Base-by-base conservation (phyloP, 2,888 invertebrate species). In the Agrilus mali region DNA sequence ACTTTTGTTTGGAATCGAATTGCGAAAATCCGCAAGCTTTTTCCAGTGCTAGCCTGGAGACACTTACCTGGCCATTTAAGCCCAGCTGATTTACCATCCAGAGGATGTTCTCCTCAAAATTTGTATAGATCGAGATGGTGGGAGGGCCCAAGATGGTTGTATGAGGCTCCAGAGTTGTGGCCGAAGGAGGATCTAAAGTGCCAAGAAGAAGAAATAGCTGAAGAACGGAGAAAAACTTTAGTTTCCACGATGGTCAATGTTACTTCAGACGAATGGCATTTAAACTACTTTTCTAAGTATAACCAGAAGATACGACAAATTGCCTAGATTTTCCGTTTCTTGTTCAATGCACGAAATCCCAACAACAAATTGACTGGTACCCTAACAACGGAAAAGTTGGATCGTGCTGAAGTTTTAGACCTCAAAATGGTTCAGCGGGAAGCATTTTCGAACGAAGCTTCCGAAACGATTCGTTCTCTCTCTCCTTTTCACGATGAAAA, bases 111-210 rank as follows among this genome's bases (percentile, higher is more conserved):
- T 17, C 44, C 52, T 6, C 54, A 7, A 44, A 55, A 20, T 48
- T n/a, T n/a, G n/a, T n/a, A n/a, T n/a, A n/a, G n/a, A n/a, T n/a
- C 51, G 3, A 41, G 41, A 50, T 60, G 59, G 59, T 61, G 55
- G 59, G 48, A 53, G 48, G 58, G 58, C 7, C 58, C 59, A 7
- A 13, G 38, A 3, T 59, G 58, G 59, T 42, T 61, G 12, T 41
- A 43, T 16, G 14, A 43, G 22, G 8, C 43, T 7, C 33, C 43
- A 16, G 43, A 50, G 16, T 8, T 45, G 10, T 59, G 58, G 56
- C 56, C 58, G 2, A 12, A 27, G 7, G 14, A 39, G 10, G 13
- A 39, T 7, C 10, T 5, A 3, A 5, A 17, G 17, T 17, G 17
- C 3, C 3, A 17, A 5, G 17, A 17, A 5, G 17, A 17, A 5